These are phyloP conservation scores for Cichladusa arquata DNA, from an alignment of 2,113 vertebrate genomes.

Conservation along the genomic window DNA sequence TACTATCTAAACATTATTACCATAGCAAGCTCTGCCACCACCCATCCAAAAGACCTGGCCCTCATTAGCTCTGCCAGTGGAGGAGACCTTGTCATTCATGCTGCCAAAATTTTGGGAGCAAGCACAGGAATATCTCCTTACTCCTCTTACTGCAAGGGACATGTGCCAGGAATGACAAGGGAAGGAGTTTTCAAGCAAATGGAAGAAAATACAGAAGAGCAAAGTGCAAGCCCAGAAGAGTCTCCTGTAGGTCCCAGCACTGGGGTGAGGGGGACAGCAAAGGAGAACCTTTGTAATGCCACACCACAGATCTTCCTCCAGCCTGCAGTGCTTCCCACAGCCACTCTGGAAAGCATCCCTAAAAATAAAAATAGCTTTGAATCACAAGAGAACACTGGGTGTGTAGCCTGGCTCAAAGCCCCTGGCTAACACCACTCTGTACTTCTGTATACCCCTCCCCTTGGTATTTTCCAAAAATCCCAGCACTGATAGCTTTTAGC, in stretches of 20 bases:
- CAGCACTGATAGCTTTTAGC: neutral
- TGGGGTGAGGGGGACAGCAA: accelerated
- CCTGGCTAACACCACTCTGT: neutral
- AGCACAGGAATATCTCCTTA: neutral
- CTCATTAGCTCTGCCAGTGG: neutral
- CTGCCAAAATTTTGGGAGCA: neutral
- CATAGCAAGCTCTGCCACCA: neutral
- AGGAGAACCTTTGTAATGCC: neutral
- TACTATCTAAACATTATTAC: neutral
- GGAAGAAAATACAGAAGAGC: neutral
- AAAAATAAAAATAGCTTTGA: neutral
- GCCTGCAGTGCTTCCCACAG: neutral
- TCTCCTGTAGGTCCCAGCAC: neutral
- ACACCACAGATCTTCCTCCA: neutral
- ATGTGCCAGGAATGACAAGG: accelerated
- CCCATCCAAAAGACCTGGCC: neutral
- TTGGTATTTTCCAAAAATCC: neutral
- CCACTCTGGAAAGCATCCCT: neutral
- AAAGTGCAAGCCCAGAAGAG: neutral
- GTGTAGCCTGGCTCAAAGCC: neutral
- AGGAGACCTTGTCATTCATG: neutral
- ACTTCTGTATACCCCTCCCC: neutral
- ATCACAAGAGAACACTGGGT: neutral
- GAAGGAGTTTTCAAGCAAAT: neutral
- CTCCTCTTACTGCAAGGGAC: neutral